Conservation (phyloP, 2,888 invertebrate genomes). For the Tetropium fuscum region DNA sequence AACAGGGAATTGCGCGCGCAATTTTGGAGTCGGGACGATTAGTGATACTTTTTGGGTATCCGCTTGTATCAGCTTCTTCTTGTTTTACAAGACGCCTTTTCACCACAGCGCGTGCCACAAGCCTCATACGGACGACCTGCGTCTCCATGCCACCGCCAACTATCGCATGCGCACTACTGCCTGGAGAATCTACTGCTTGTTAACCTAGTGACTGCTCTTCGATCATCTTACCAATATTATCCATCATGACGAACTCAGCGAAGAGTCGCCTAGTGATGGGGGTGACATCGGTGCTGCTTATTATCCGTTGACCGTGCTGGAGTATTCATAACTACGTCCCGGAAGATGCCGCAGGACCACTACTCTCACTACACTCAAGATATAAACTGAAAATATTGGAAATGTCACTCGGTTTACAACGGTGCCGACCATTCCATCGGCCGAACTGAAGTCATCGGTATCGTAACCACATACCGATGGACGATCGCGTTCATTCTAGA, state of each 20-base stretch:
- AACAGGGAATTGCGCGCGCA: no score
- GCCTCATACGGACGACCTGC: constrained; percentile 65
- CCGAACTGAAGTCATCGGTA: constrained; percentile 37
- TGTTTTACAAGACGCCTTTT: constrained; percentile 65
- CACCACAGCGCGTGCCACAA: constrained; percentile 64
- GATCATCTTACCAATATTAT: constrained; percentile 72
- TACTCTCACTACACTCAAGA: constrained; percentile 20
- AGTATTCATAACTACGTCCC: constrained; percentile 41
- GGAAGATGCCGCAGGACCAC: constrained; percentile 21
- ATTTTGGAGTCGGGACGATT: no score
- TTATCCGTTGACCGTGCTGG: constrained; percentile 39
- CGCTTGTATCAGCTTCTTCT: constrained; percentile 65
- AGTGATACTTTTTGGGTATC: no score
- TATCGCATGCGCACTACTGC: constrained; percentile 64
- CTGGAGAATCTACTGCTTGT: constrained; percentile 67
- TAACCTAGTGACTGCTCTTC: constrained; percentile 70
- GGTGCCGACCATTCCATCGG: constrained; percentile 52
- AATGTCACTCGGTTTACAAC: constrained; percentile 57
- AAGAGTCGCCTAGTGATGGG: constrained; percentile 41
- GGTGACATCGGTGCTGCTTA: constrained; percentile 37
- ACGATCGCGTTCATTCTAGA: constrained; percentile 46
- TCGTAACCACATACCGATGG: constrained; percentile 42
- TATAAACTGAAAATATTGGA: constrained; percentile 38
- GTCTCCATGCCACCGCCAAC: constrained; percentile 62
- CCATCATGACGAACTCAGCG: constrained; percentile 65